phyloP scores from a whole-genome alignment of 2,113 vertebrate genomes.

The Seriola quinqueradiata region DNA sequence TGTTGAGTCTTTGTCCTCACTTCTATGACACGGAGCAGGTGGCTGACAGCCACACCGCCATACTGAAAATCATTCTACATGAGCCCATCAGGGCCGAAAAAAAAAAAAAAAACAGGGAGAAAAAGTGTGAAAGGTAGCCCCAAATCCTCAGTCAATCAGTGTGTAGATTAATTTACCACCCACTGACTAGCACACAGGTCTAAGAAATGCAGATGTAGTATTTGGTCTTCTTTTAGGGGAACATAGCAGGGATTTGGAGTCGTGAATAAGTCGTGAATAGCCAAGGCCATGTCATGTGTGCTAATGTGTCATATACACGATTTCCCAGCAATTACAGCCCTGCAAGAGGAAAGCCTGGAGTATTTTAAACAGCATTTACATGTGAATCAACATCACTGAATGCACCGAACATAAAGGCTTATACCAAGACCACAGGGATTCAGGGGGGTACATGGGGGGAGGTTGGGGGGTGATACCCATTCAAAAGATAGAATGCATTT shows the following conservation, averaged over 20 bases:
- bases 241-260: constrained; percentile 35
- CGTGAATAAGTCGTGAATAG: constrained; percentile 48
- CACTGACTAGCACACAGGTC: constrained; percentile 48
- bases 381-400: constrained; percentile 78
- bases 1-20: constrained; percentile 38
- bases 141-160: constrained; percentile 69
- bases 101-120: not conserved
- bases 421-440: constrained; percentile 50
- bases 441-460: not conserved
- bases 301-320: constrained; percentile 70
- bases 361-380: constrained; percentile 81
- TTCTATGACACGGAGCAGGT: constrained; percentile 44
- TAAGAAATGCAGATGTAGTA: constrained; percentile 58
- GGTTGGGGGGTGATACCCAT: constrained; percentile 1
- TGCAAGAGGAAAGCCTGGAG: constrained; percentile 44
- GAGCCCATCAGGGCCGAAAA: constrained; percentile 38
- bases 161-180: constrained; percentile 71
- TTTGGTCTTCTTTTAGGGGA: constrained; percentile 55
- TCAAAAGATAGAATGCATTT: constrained; percentile 65
- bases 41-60: constrained; percentile 33
- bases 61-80: constrained; percentile 59
- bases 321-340: constrained; percentile 68
- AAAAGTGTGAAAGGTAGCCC: constrained; percentile 38
- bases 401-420: constrained; percentile 60
- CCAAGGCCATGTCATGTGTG: constrained; percentile 49